Evolutionary conservation across 1,140 invertebrate species (phyloP).

Genomic region (Cylas formicarius): DNA sequence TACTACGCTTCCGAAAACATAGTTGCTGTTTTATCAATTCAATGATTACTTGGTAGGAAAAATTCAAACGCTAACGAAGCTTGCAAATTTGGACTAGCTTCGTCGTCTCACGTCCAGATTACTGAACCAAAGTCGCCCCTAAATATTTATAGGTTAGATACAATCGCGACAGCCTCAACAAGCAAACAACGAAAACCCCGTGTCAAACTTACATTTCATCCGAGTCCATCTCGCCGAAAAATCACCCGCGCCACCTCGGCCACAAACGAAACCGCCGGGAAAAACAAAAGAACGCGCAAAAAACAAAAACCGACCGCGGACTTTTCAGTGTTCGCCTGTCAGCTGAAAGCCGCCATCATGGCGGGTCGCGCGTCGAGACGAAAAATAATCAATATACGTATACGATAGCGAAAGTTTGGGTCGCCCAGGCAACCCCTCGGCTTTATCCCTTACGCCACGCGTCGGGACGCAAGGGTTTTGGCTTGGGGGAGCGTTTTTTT

Average conservation of each 20-base stretch:
- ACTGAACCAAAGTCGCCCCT: no score
- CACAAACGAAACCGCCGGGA: slow-evolving; percentile 28
- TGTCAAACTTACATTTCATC: slow-evolving; percentile 36
- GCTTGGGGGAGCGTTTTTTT: slow-evolving; percentile 12
- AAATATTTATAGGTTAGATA: no score
- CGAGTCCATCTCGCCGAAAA: slow-evolving; percentile 24
- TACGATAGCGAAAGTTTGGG: slow-evolving; percentile 39
- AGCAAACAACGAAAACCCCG: no score
- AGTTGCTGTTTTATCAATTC: no score
- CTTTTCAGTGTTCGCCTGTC: slow-evolving; percentile 39
- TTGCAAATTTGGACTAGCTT: no score
- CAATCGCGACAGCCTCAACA: no score
- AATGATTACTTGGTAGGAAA: no score
- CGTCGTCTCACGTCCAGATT: no score
- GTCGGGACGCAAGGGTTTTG: slow-evolving; percentile 2
- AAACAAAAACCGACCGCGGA: slow-evolving; percentile 31
- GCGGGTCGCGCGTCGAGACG: slow-evolving; percentile 39
- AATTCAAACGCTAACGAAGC: no score
- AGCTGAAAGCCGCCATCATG: slow-evolving; percentile 42
- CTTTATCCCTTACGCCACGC: slow-evolving; percentile 16
- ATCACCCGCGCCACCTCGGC: slow-evolving; percentile 1
- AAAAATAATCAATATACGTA: slow-evolving; percentile 42
- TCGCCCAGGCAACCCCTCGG: slow-evolving; percentile 25
- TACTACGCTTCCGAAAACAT: no score
- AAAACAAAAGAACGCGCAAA: slow-evolving; percentile 28